Evolutionary conservation across 2,888 invertebrate species (phyloP).

Genomic region (Timema cristinae): DNA sequence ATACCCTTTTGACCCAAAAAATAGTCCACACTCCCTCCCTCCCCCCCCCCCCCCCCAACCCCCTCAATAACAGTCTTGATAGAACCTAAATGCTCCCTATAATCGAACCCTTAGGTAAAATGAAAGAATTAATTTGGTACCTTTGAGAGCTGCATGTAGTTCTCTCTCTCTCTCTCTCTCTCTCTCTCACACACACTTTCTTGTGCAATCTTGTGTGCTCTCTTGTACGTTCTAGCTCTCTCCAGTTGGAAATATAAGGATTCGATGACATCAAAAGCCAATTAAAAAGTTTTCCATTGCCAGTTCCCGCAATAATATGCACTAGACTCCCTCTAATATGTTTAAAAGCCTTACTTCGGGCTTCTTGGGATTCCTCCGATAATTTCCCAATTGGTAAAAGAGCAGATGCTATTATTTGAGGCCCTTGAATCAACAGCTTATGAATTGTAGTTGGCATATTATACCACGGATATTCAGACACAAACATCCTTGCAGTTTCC

Average conservation of each 20-base stretch:
- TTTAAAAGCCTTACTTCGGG: slow-evolving; percentile 4
- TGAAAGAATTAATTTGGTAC: too few species aligned
- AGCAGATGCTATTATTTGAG: neutral
- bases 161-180: too few species aligned
- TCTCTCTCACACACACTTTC: too few species aligned
- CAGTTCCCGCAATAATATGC: neutral
- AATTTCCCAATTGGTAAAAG: slow-evolving; percentile 1
- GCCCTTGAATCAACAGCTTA: slow-evolving; percentile 14
- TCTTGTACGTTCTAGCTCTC: neutral
- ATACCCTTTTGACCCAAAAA: too few species aligned
- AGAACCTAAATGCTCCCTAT: too few species aligned
- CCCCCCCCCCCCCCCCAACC: too few species aligned
- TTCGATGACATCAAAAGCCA: slow-evolving; percentile 6
- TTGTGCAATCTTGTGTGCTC: too few species aligned
- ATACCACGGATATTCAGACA: neutral
- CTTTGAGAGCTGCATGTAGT: too few species aligned
- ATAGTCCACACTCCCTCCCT: too few species aligned
- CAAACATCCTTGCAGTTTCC: neutral
- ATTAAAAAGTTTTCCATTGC: neutral
- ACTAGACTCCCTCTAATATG: neutral
- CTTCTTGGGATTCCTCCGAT: slow-evolving; percentile 7
- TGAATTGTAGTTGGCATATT: slow-evolving; percentile 11
- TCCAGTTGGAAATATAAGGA: neutral
- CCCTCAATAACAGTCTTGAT: too few species aligned
- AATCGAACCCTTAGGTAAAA: too few species aligned